Base-by-base conservation (phyloP, 2,113 vertebrate genomes). In the Maccullochella peelii region DNA sequence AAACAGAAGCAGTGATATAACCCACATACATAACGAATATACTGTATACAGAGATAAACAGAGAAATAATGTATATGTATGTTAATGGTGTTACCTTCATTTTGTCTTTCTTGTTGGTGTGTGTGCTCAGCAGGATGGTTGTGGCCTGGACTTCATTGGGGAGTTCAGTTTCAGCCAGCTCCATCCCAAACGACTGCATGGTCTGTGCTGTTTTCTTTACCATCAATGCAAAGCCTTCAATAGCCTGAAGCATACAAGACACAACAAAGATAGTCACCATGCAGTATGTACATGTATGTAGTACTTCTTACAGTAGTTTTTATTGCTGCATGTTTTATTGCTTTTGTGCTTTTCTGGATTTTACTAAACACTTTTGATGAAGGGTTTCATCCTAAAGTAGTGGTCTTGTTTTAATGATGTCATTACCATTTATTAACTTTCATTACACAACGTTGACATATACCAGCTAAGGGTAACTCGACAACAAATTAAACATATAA, bases 191-290 rank as follows among this genome's bases (percentile, higher is more conserved):
- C 27, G 95, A 94, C 94, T 98, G 98, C 83, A 99, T 96, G 42
- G 92, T 96, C 94, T 99, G 98, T 15, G 98, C 98, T 0, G 96
- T 99, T 92, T 96, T 96, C 92, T 99, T 99, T 68, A 99, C 98
- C 96, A 97, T 97, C 90, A 97, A 82, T 10, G 98, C 98, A 30
- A 99, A 99, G 83, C 95, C 95, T 91, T 99, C 98, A 47, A 99
- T 98, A 49, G 97, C 98, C 98, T 99, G 92, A 78, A 14, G 21
- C n/a, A 86, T 6, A n/a, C 14, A 18, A 79, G 57, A 88, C 78
- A 75, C n/a, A 66, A n/a, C 16, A 12, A 12, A 71, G 25, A 76
- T 15, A 62, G n/a, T 68, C 38, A n/a, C n/a, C n/a, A n/a, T n/a
- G n/a, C n/a, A n/a, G n/a, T n/a, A n/a, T n/a, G n/a, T n/a, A n/a